A percentile compares a stretch with the other conserved stretches of the same genome.
These are phyloP conservation scores for Helogale parvula DNA, from an alignment of 2,113 vertebrate species.

Conservation along the genomic window DNA sequence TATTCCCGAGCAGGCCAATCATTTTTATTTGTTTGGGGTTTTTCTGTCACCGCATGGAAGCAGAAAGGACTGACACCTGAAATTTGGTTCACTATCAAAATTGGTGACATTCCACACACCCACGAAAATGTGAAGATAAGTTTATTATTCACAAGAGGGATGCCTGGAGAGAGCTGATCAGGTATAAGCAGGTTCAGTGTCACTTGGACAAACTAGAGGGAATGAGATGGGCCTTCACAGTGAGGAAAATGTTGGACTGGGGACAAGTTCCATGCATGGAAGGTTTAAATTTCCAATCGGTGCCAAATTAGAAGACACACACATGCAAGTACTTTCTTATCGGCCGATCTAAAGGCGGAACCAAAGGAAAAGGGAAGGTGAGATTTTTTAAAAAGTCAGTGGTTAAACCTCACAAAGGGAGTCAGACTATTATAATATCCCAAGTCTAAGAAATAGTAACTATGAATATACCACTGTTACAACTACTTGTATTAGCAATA, in stretches of 20 bases:
- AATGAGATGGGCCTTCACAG: not conserved
- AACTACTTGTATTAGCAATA: not conserved
- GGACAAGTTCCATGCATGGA: accelerated
- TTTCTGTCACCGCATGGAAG: not conserved
- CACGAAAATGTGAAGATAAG: not conserved
- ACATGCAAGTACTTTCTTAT: not conserved
- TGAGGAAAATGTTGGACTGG: no score
- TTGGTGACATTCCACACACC: not conserved
- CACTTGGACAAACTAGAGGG: not conserved
- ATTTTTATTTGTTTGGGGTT: no score
- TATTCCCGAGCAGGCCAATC: not conserved
- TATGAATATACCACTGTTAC: not conserved
- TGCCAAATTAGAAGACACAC: not conserved
- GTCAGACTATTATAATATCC: not conserved
- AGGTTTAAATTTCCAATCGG: not conserved
- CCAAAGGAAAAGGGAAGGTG: not conserved
- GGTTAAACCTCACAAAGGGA: not conserved
- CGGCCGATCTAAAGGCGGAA: not conserved
- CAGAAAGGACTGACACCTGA: not conserved
- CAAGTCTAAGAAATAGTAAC: not conserved
- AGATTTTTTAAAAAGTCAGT: not conserved
- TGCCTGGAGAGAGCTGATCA: not conserved
- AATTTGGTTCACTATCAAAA: not conserved
- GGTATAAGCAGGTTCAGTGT: not conserved
- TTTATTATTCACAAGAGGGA: not conserved